phyloP scores from a whole-genome alignment of 2,888 invertebrate genomes.

The Morinoia aosen region DNA sequence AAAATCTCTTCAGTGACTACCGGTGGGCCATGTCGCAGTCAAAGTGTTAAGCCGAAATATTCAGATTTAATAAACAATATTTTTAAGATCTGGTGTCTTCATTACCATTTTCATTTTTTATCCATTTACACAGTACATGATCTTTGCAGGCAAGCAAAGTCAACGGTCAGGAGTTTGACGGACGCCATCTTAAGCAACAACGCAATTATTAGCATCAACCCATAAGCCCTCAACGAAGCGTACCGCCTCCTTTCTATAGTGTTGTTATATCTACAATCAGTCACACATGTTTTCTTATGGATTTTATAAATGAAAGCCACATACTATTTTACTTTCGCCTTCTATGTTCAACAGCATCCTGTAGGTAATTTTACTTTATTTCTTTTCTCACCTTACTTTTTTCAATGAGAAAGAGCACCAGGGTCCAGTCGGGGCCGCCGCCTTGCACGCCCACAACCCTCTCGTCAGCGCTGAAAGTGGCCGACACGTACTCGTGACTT shows the following conservation, averaged over 20 bases:
- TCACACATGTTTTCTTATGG: no score
- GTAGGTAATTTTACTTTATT: not conserved
- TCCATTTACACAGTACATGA: no score
- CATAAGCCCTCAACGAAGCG: not conserved
- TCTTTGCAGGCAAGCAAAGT: not conserved
- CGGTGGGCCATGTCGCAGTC: no score
- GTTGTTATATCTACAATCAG: no score
- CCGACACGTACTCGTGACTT: conserved; percentile 79
- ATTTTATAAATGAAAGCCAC: no score
- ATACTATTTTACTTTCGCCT: not conserved
- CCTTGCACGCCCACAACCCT: conserved; percentile 85
- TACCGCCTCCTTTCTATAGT: not conserved
- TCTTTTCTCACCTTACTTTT: conserved; percentile 78
- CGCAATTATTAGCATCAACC: not conserved
- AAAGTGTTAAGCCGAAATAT: no score
- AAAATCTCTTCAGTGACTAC: no score
- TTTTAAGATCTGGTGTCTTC: no score
- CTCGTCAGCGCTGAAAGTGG: conserved; percentile 86
- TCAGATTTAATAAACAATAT: no score
- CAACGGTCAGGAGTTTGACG: not conserved
- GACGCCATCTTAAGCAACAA: not conserved
- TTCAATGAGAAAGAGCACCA: conserved; percentile 86
- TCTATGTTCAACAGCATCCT: not conserved
- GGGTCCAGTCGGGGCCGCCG: conserved; percentile 85
- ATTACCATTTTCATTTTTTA: no score